Evolutionary conservation across 35 echinoderm and acorn worm species (phyloP).

Genomic region (Apostichopus japonicus): DNA sequence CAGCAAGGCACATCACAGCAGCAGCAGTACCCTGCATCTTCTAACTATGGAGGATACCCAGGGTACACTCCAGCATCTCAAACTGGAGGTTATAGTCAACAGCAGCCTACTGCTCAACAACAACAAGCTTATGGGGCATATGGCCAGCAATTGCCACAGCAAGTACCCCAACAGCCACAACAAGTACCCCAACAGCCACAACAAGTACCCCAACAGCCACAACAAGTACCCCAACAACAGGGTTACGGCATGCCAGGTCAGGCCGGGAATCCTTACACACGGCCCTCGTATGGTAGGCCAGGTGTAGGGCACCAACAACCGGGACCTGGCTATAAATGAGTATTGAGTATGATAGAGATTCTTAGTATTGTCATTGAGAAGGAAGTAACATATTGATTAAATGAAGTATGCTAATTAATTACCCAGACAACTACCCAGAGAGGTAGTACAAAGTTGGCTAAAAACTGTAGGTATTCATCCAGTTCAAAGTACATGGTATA

Average conservation of each 20-base stretch:
- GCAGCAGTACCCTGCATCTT: constrained; percentile 10
- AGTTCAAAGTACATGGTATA: no score
- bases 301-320: background rate
- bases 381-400: no score
- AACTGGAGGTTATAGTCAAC: background rate
- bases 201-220: background rate
- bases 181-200: background rate
- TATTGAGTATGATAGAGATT: background rate
- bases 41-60: constrained; percentile 1
- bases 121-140: constrained; percentile 10
- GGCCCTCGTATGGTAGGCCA: background rate
- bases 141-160: background rate
- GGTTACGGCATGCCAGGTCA: constrained; percentile 6
- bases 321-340: constrained; percentile 27
- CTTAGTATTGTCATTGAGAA: no score
- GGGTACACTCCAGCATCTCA: background rate
- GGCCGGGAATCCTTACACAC: background rate
- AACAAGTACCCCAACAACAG: background rate
- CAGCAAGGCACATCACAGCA: background rate
- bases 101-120: background rate
- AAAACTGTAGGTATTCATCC: no score
- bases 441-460: no score
- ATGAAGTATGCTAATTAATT: no score
- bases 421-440: no score
- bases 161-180: background rate